Base-by-base conservation (phyloP, 2,888 invertebrate species). In the Phyllotreta striolata region DNA sequence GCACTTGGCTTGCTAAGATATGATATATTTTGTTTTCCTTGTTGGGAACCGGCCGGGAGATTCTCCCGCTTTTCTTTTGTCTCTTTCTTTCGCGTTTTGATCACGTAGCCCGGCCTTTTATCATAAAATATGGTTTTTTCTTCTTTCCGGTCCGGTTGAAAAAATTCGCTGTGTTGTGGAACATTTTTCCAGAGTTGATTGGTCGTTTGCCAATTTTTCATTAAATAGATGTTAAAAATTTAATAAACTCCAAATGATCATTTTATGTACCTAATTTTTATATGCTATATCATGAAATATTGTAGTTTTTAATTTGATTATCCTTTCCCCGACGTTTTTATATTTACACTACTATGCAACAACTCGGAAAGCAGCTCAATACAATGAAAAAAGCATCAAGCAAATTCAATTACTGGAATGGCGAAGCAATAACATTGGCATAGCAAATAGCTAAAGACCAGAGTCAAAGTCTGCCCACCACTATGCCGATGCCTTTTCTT, bases 1-100 rank as follows among this genome's bases (percentile, higher is more conserved):
- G 76, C 75, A 75, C 76, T 77, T 76, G 76, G 76, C 75, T 73
- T 70, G 71, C 73, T 73, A 71, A 74, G 76, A 76, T 75, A 76
- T 76, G 74, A 75, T 75, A 75, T 73, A 75, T 73, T 74, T 71
- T 68, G 70, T 72, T 73, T 72, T 73, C 69, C 73, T 76, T 75
- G 73, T 73, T 63, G 51, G 41, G 47, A 41, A 43, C 34, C 40
- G 40, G 58, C 40, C 35, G 13, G 43, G 14, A 52, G 43, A 37
- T 47, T 52, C 37, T 60, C 52, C 43, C 38, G n/a, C 24, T 54
- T 52, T 38, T 49, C 49, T 6, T 37, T 52, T 52, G 52, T 52
- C 38, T 52, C 52, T 6, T 67, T 73, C 67, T 70, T 55, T 62
- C 65, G 63, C 43, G 55, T 59, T 60, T 59, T 62, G 41, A 61